phyloP scores from a whole-genome alignment of 2,797 vertebrate genomes.

The Notolepis coatsorum region DNA sequence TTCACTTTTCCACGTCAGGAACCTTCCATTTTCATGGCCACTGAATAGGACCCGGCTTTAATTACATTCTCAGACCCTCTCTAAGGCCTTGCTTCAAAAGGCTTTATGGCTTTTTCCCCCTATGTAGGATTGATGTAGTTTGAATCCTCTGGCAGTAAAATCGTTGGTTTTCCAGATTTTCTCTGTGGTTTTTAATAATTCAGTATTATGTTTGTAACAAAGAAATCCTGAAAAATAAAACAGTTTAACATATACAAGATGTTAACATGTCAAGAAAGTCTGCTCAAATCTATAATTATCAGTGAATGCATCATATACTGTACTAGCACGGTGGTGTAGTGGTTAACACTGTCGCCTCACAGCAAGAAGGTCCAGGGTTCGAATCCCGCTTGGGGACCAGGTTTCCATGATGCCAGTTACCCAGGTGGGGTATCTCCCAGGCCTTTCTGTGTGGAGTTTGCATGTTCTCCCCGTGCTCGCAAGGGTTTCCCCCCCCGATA shows the following conservation, averaged over 20 bases:
- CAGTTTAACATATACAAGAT: background rate
- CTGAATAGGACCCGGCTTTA: slow-evolving; percentile 72
- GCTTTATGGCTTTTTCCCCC: slow-evolving; percentile 44
- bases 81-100: slow-evolving; percentile 59
- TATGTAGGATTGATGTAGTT: slow-evolving; percentile 46
- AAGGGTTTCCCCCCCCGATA: too few species aligned
- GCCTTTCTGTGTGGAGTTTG: too few species aligned
- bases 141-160: slow-evolving; percentile 9
- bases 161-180: slow-evolving; percentile 22
- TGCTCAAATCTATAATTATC: background rate
- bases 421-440: too few species aligned
- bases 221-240: slow-evolving; percentile 10
- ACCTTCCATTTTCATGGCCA: slow-evolving; percentile 69
- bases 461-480: too few species aligned
- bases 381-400: too few species aligned
- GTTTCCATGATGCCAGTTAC: too few species aligned
- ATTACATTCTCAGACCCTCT: slow-evolving; percentile 65
- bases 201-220: slow-evolving; percentile 14
- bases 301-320: too few species aligned
- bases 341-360: too few species aligned
- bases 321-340: too few species aligned
- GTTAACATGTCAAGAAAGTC: background rate
- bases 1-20: slow-evolving; percentile 56
- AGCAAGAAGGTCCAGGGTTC: too few species aligned
- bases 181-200: slow-evolving; percentile 18